Conservation (phyloP, 2,888 invertebrate genomes). For the Pseudococcus viburni region DNA sequence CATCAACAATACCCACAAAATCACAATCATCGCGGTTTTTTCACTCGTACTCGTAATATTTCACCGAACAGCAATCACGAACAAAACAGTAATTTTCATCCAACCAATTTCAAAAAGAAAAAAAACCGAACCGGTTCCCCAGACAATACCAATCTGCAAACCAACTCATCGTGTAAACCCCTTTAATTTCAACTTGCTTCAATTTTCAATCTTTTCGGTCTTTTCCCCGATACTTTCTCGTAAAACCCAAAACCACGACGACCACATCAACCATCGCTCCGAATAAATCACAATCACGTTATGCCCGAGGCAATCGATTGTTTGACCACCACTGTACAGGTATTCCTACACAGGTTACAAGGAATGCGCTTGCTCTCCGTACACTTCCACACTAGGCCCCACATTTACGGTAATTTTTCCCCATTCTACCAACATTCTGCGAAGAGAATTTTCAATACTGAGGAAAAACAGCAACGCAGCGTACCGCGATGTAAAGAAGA, state of each 20-base stretch:
- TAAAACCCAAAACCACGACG: neutral
- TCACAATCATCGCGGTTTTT: no score
- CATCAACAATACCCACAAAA: no score
- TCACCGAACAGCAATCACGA: no score
- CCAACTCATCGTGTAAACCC: no score
- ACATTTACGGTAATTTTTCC: constrained; percentile 19
- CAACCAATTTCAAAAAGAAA: no score
- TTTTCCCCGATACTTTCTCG: neutral
- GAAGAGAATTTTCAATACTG: neutral
- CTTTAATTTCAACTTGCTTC: no score
- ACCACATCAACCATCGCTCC: neutral
- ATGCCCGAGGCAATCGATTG: neutral
- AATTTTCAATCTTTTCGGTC: neutral
- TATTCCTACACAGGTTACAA: neutral
- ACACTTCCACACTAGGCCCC: neutral
- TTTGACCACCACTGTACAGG: constrained; percentile 10
- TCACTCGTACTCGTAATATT: no score
- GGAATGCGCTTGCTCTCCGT: constrained; percentile 7
- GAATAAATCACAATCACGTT: neutral
- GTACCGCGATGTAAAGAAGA: neutral
- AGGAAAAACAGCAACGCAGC: neutral
- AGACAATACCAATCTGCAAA: no score
- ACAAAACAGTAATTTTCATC: no score
- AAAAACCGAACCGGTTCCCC: no score
- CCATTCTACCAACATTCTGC: neutral